phyloP scores from a whole-genome alignment of 2,888 invertebrate genomes.

The Caenorhabditis panamensis region DNA sequence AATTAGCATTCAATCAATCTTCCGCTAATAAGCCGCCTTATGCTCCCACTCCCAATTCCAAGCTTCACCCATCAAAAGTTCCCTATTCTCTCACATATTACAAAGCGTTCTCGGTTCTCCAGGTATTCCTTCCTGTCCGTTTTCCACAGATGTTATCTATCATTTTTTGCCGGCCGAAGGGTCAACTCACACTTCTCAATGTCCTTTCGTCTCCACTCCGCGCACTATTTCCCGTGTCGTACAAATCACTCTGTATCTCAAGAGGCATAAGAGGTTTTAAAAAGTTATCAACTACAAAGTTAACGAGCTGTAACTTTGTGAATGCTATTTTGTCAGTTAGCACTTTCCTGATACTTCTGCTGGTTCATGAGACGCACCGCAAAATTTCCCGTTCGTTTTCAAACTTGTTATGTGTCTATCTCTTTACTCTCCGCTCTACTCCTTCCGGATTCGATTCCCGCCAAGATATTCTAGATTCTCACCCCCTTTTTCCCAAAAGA shows the following conservation, averaged over 20 bases:
- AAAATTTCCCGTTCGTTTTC: not conserved
- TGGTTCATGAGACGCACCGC: not conserved
- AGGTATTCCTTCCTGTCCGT: conserved; percentile 9
- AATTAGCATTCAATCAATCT: not conserved
- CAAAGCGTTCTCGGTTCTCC: not conserved
- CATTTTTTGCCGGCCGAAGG: not conserved
- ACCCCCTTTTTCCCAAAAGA: conserved; percentile 8
- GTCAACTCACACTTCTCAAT: conserved; percentile 41
- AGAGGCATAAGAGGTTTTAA: not conserved
- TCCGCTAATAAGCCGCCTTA: no score
- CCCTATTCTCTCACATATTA: conserved; percentile 1
- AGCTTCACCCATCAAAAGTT: no score
- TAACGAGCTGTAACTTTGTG: not conserved
- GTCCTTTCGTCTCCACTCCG: no score
- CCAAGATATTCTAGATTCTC: conserved; percentile 13
- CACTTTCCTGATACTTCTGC: not conserved
- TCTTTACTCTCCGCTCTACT: conserved; percentile 6
- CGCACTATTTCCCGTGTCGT: no score
- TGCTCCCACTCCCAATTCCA: no score
- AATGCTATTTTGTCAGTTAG: not conserved
- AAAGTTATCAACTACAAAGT: not conserved
- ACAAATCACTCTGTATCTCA: no score
- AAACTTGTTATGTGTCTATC: conserved; percentile 10
- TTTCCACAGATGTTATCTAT: conserved; percentile 51
- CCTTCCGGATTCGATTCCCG: not conserved